Percentiles rank a stretch among this genome's conserved stretches.
Conservation (phyloP, 1,140 invertebrate species). For the Meteorus sp. region DNA sequence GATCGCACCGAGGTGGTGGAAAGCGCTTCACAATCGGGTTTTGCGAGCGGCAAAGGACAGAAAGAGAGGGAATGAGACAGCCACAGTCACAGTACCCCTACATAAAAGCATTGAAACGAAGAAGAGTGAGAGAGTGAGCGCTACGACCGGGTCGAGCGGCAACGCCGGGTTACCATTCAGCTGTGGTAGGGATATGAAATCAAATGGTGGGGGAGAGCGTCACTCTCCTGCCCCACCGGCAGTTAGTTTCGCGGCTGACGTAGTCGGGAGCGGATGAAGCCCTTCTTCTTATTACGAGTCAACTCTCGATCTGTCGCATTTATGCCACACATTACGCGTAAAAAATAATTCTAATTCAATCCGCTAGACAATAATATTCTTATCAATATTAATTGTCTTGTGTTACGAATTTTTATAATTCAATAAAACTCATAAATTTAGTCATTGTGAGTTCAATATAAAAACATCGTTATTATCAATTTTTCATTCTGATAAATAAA, state of each 20-base stretch:
- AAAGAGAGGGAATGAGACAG: constrained; percentile 13
- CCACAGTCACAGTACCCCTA: constrained; percentile 2
- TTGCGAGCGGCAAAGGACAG: constrained; percentile 20
- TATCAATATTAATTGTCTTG: background rate
- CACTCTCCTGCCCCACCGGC: constrained; percentile 46
- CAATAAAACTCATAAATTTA: too few species aligned
- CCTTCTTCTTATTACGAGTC: constrained; percentile 28
- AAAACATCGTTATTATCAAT: too few species aligned
- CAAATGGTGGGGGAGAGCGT: constrained; percentile 36
- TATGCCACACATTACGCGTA: background rate
- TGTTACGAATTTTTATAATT: too few species aligned
- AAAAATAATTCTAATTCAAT: too few species aligned
- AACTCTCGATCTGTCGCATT: constrained; percentile 13
- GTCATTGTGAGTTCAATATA: too few species aligned
- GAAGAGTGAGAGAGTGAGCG: background rate
- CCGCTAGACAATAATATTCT: background rate
- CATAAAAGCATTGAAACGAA: background rate
- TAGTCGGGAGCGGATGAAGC: constrained; percentile 43
- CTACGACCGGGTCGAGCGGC: constrained; percentile 22
- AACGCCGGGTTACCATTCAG: constrained; percentile 24
- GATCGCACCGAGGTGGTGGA: background rate
- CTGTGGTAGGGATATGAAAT: constrained; percentile 9
- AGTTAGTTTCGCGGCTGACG: constrained; percentile 53
- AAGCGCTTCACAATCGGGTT: constrained; percentile 31
- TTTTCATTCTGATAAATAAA: too few species aligned